phyloP scores from a whole-genome alignment of 2,888 invertebrate species.

The Ichneumoninae sp. region DNA sequence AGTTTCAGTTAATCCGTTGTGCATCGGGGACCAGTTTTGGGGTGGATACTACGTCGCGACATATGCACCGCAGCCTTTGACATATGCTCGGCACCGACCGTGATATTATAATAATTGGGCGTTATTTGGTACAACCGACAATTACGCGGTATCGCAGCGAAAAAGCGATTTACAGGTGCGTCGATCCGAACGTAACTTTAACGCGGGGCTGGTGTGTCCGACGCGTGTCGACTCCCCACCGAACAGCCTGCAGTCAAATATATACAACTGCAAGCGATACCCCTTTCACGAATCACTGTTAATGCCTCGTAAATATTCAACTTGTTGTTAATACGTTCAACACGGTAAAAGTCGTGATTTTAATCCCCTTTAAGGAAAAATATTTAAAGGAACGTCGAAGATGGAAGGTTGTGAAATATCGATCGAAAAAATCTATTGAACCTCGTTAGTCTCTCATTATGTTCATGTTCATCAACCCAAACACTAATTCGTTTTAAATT shows the following conservation, averaged over 20 bases:
- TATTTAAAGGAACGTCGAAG: not conserved
- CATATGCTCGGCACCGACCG: conserved; percentile 67
- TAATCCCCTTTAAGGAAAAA: not conserved
- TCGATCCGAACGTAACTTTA: conserved; percentile 68
- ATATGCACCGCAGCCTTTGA: conserved; percentile 63
- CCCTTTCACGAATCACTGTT: not conserved
- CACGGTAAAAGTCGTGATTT: not conserved
- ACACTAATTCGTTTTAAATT: not conserved
- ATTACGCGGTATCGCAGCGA: conserved; percentile 75
- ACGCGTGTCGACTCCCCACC: conserved; percentile 46
- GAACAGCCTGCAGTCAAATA: conserved; percentile 25
- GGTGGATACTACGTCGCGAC: conserved; percentile 40
- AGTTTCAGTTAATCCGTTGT: not conserved
- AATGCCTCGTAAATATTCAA: not conserved
- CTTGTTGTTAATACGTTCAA: not conserved
- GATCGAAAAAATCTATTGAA: not conserved
- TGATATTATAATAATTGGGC: conserved; percentile 68
- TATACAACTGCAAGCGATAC: conserved; percentile 2
- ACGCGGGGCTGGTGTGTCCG: conserved; percentile 39
- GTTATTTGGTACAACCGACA: conserved; percentile 66
- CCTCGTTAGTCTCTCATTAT: not conserved
- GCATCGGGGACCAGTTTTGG: not conserved
- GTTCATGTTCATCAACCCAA: not conserved
- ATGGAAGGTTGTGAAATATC: not conserved
- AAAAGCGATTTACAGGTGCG: conserved; percentile 79